phyloP scores from a whole-genome alignment of 1,140 invertebrate genomes.

The Caenorhabditis tropicalis region DNA sequence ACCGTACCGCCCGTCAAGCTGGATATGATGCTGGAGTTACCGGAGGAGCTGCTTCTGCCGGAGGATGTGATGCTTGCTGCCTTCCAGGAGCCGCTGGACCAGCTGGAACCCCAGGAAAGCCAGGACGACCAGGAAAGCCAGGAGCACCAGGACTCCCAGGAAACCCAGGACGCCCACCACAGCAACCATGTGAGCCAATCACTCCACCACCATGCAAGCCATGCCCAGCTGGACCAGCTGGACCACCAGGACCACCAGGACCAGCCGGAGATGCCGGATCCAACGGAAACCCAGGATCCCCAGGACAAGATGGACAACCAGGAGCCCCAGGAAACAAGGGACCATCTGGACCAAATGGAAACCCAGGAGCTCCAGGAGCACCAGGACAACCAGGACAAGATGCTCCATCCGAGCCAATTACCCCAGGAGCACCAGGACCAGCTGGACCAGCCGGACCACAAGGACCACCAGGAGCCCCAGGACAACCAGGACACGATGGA shows the following conservation, averaged over 20 bases:
- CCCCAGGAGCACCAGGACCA: slow-evolving; percentile 53
- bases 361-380: slow-evolving; percentile 56
- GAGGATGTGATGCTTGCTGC: slow-evolving; percentile 57
- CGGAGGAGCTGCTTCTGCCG: slow-evolving; percentile 49
- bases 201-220: slow-evolving; percentile 59
- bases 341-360: slow-evolving; percentile 54
- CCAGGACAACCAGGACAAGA: slow-evolving; percentile 51
- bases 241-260: slow-evolving; percentile 56
- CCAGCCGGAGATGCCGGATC: slow-evolving; percentile 56
- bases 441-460: slow-evolving; percentile 50
- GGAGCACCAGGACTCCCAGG: slow-evolving; percentile 60
- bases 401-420: slow-evolving; percentile 50
- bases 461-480: slow-evolving; percentile 49
- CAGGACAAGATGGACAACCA: slow-evolving; percentile 51
- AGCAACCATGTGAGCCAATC: slow-evolving; percentile 57
- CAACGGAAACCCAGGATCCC: slow-evolving; percentile 49
- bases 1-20: slow-evolving; percentile 60
- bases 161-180: slow-evolving; percentile 58
- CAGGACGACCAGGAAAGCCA: slow-evolving; percentile 59
- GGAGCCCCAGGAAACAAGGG: slow-evolving; percentile 57
- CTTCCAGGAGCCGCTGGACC: slow-evolving; percentile 57
- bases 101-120: slow-evolving; percentile 56
- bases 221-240: slow-evolving; percentile 57
- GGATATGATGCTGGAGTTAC: slow-evolving; percentile 56
- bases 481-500: slow-evolving; percentile 53